Evolutionary conservation across 2,888 invertebrate genomes (phyloP).

Genomic region (Macroteleia sp.): DNA sequence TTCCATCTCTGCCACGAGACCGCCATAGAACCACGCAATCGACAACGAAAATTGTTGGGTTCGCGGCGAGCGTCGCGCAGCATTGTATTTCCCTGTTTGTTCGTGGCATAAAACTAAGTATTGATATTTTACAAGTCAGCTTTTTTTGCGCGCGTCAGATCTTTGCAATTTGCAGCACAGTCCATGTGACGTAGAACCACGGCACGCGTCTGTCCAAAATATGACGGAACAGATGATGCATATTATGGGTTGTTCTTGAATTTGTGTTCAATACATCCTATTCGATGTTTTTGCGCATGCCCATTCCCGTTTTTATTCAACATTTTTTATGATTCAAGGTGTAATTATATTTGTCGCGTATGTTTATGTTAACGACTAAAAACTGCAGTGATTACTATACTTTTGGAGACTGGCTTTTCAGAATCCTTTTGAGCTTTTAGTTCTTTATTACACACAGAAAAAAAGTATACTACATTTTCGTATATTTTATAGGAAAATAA

Average conservation of each 20-base stretch:
- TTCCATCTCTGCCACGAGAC: slow-evolving; percentile 46
- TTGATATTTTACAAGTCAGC: slow-evolving; percentile 52
- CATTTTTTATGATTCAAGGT: neutral
- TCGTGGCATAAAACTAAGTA: slow-evolving; percentile 48
- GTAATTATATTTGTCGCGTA: neutral
- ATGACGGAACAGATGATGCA: slow-evolving; percentile 75
- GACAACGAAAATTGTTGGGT: slow-evolving; percentile 54
- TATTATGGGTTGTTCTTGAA: slow-evolving; percentile 38
- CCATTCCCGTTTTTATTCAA: neutral
- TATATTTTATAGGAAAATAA: too few species aligned
- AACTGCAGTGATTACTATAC: too few species aligned
- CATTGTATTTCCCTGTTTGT: slow-evolving; percentile 50
- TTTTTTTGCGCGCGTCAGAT: slow-evolving; percentile 45
- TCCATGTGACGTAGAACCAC: slow-evolving; percentile 63
- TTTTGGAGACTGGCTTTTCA: too few species aligned
- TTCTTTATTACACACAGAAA: too few species aligned
- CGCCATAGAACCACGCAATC: slow-evolving; percentile 47
- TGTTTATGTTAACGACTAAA: neutral
- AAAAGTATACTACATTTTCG: too few species aligned
- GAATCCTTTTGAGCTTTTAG: too few species aligned
- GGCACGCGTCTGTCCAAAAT: slow-evolving; percentile 79
- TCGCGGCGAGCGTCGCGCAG: slow-evolving; percentile 36
- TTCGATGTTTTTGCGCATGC: neutral
- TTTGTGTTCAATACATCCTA: slow-evolving; percentile 6
- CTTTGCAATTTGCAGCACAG: slow-evolving; percentile 37